Evolutionary conservation across 2,888 invertebrate species (phyloP), one percentile per base, ranked within the genome.

Genomic region (Neria commutata): DNA sequence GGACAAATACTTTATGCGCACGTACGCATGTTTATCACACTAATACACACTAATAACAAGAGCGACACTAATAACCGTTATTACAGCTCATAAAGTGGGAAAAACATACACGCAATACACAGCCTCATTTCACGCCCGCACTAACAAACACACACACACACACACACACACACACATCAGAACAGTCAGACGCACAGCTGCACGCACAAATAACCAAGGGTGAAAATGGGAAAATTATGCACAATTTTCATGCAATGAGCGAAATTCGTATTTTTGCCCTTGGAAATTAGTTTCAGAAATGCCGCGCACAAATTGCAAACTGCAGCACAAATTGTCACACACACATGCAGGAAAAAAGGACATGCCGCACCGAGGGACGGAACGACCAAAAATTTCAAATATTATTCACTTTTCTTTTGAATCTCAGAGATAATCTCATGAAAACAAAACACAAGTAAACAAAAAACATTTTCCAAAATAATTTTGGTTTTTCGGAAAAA

Each of bases 1-100:
- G 46, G 45, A 46, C 60, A 60, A 47, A 11, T 23, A 45, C 58
- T 66, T 61, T 60, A 54, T 60, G 66, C 17, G 16, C 23, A 24
- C 21, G 6, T 29, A 42, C 42, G 21, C 14, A 21, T 42, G 42
- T 42, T 45, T 45, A 45, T 45, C 16, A 42, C 19, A 25, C 53
- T 26, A 42, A 54, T 54, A 26, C 45, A n/a, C n/a, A 47, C 24
- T 29, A 49, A 49, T 49, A 29, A 47, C 47, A 47, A 54, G 19
- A 47, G 33, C 54, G 3, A 16, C 24, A 25, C 24, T 52, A 49
- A 26, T 26, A 49, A 49, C 29, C 16, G 40, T 37, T 25, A 42
- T 25, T 40, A 42, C 19, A 25, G 25, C 23, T 34, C 24, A 51
- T 23, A 11, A 34, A 23, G 21, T 23, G 16, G 37, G 51, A 51